Evolutionary conservation across 2,888 invertebrate species (phyloP).

Genomic region (Scaptodrosophila latifasciaeformis): DNA sequence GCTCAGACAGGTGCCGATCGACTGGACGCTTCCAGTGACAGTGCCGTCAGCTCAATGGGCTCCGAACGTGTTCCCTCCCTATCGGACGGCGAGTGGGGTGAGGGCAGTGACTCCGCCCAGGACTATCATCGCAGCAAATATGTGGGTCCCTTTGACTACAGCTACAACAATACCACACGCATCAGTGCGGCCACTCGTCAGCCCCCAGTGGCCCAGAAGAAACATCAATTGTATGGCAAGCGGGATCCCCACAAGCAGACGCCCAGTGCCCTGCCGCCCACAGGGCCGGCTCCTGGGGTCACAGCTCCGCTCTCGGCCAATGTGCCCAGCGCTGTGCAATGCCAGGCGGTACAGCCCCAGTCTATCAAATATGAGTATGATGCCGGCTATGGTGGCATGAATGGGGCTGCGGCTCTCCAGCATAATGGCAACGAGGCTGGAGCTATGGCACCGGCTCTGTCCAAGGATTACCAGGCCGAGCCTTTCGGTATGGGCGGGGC

Average conservation of each 20-base stretch:
- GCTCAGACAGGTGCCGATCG: conserved; percentile 79
- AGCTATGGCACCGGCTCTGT: conserved; percentile 65
- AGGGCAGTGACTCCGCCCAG: conserved; percentile 89
- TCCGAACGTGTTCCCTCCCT: conserved; percentile 91
- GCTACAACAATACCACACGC: conserved; percentile 76
- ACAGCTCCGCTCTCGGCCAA: conserved; percentile 19
- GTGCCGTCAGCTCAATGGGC: conserved; percentile 94
- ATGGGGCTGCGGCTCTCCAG: conserved; percentile 41
- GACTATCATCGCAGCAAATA: conserved; percentile 80
- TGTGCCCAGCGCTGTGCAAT: conserved; percentile 2
- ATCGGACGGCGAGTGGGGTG: conserved; percentile 94
- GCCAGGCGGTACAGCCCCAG: conserved; percentile 59
- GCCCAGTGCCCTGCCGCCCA: conserved; percentile 41
- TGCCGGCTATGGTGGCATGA: conserved; percentile 57
- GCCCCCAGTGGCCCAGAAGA: conserved; percentile 88
- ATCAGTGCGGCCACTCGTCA: conserved; percentile 77
- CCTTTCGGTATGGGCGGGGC: conserved; percentile 57
- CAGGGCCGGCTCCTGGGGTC: conserved; percentile 40
- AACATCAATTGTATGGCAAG: conserved; percentile 94
- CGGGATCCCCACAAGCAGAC: conserved; percentile 84
- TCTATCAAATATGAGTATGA: conserved; percentile 80
- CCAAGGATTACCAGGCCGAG: conserved; percentile 71
- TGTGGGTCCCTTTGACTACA: conserved; percentile 81
- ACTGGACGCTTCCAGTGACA: conserved; percentile 91
- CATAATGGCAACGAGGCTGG: conserved; percentile 70